These are phyloP conservation scores for Empis stercorea DNA, from an alignment of 2,888 invertebrate genomes.

Conservation along the genomic window DNA sequence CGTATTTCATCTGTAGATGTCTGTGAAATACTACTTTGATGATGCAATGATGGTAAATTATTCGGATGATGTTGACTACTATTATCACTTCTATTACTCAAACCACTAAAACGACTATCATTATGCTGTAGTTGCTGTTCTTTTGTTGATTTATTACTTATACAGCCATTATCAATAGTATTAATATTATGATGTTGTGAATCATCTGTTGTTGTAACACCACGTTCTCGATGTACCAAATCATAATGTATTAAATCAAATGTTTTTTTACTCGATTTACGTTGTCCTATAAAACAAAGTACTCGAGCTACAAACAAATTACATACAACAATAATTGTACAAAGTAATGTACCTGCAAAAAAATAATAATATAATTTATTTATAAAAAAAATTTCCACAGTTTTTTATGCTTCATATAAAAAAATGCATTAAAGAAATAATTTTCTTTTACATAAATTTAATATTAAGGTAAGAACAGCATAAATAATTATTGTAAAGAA, in stretches of 20 bases:
- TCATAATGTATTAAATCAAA: slow-evolving; percentile 32
- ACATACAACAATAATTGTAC: slow-evolving; percentile 64
- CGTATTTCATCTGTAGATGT: slow-evolving; percentile 63
- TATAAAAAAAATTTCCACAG: no score
- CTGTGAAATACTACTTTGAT: slow-evolving; percentile 7
- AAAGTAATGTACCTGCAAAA: slow-evolving; percentile 52
- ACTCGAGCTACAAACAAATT: slow-evolving; percentile 71
- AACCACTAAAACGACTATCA: neutral
- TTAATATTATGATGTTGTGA: slow-evolving; percentile 6
- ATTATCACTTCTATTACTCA: neutral
- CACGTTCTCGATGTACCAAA: slow-evolving; percentile 26
- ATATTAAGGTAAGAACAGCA: no score
- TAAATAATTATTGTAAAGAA: no score
- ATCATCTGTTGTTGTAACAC: no score
- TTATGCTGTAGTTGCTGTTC: no score
- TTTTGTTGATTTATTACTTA: neutral
- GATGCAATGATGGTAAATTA: neutral
- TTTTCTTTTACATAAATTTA: no score
- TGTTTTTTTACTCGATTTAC: slow-evolving; percentile 27
- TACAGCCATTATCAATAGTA: neutral
- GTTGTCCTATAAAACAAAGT: slow-evolving; percentile 41
- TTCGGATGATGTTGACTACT: neutral
- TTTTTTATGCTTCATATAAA: no score
- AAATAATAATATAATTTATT: neutral
- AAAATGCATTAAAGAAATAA: no score